Percentiles rank a stretch among this genome's conserved stretches.
Conservation (phyloP, 2,797 vertebrate species). For the Anisognathus igniventris region DNA sequence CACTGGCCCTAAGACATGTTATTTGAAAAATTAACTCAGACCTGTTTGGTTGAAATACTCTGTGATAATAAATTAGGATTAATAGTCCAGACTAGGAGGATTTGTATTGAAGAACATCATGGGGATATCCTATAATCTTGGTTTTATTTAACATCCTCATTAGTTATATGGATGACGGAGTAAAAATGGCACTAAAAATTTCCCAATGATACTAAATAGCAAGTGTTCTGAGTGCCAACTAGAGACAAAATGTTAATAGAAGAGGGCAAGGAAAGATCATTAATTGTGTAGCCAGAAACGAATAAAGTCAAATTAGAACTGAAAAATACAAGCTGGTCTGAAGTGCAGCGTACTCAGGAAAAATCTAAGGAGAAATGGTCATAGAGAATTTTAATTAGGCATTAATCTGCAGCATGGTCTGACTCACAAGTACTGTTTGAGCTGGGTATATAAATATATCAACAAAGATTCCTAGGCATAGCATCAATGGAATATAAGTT, state of each 20-base stretch:
- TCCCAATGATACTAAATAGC: neutral
- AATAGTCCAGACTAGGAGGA: neutral
- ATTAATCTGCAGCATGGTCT: neutral
- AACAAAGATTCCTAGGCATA: neutral
- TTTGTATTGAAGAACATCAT: neutral
- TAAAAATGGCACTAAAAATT: constrained; percentile 8
- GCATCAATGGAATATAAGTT: neutral
- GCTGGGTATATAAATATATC: neutral
- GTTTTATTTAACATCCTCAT: constrained; percentile 18
- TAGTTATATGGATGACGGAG: neutral
- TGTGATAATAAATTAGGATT: neutral
- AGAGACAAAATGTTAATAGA: constrained; percentile 11
- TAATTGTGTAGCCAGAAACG: neutral
- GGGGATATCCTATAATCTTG: neutral
- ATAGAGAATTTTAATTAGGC: neutral
- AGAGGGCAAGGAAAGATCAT: neutral
- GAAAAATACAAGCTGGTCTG: neutral
- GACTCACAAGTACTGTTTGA: neutral
- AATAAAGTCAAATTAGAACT: neutral
- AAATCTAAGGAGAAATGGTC: neutral
- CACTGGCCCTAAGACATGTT: neutral
- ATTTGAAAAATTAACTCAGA: neutral
- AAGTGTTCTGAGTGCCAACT: neutral
- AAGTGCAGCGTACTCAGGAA: neutral
- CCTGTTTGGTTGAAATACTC: neutral